Base-by-base conservation (phyloP, 1,140 invertebrate species). In the Telenomus remus region DNA sequence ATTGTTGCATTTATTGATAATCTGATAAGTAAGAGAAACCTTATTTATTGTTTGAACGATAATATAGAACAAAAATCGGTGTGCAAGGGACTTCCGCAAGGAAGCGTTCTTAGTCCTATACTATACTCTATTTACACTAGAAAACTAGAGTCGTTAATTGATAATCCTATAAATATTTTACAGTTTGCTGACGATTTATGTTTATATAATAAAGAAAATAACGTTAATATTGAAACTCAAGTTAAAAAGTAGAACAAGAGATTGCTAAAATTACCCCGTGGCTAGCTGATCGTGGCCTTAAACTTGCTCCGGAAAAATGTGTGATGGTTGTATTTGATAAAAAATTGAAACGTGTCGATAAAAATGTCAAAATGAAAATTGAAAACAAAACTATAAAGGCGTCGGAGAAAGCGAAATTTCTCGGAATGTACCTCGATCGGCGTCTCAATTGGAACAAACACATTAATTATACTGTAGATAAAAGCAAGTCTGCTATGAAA, bases 381-480 rank as follows among this genome's bases (percentile, higher is more conserved):
- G 15, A 57, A 33, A 54, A 66, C 44, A 12, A 13, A 11, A 47
- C 4, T 0, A 50, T 74, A 7, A 60, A n/a, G 44, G 7, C 44
- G 0, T 61, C 55, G 0, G 6, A 48, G 5, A 7, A 60, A 37
- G 34, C 37, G 0, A 71, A 68, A 68, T 77, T 77, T 54, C 34
- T 77, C 0, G 63, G 68, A 10, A 50, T 77, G 12, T 43, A 13
- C 13, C 4, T 71, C 5, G 74, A 77, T 14, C 10, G 33, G 5
- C 53, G 11, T 42, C 16, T 71, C 0, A 63, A 56, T 16, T 77
- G 68, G 48, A 59, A 72, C 1, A 35, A 39, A 4, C 61, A 77
- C 16, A 49, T 72, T 27, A 42, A 56, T 6, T 9, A 50, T 44
- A 15, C 49, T 16, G 15, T 46, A n/a, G 13, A n/a, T 10, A 68